Evolutionary conservation across 2,113 vertebrate species (phyloP).

Genomic region (Tupaia chinensis): DNA sequence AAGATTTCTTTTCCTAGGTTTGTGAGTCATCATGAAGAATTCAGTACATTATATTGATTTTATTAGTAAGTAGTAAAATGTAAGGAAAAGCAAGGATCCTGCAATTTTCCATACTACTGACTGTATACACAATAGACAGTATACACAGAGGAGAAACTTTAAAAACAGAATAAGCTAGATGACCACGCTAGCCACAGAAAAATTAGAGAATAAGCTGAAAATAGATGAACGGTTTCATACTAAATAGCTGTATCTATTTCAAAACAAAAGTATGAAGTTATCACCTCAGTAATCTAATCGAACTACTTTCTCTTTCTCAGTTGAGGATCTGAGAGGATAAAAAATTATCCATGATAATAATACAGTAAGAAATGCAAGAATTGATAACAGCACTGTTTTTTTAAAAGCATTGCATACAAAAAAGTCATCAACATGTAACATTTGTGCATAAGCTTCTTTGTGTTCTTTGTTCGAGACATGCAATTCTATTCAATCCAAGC

Average conservation of each 20-base stretch:
- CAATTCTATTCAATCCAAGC: conserved; percentile 65
- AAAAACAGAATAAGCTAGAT: neutral
- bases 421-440: neutral
- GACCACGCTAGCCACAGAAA: neutral
- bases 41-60: neutral
- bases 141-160: neutral
- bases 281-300: neutral
- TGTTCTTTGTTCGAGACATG: conserved; percentile 15
- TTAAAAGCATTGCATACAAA: neutral
- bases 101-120: neutral
- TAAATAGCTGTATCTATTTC: neutral
- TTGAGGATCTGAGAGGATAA: neutral
- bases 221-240: conserved; percentile 29
- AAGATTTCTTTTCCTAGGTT: conserved; percentile 40
- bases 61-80: neutral
- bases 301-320: neutral
- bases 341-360: conserved; percentile 19
- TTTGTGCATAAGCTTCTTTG: conserved; percentile 25
- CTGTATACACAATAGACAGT: neutral
- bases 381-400: neutral
- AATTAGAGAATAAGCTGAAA: neutral
- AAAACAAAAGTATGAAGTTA: conserved; percentile 46
- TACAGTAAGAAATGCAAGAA: neutral
- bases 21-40: conserved; percentile 24
- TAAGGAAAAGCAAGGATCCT: neutral